Percentiles rank a stretch among this genome's conserved stretches.
Conservation (phyloP, 2,888 invertebrate species). For the Ligdia adustata region DNA sequence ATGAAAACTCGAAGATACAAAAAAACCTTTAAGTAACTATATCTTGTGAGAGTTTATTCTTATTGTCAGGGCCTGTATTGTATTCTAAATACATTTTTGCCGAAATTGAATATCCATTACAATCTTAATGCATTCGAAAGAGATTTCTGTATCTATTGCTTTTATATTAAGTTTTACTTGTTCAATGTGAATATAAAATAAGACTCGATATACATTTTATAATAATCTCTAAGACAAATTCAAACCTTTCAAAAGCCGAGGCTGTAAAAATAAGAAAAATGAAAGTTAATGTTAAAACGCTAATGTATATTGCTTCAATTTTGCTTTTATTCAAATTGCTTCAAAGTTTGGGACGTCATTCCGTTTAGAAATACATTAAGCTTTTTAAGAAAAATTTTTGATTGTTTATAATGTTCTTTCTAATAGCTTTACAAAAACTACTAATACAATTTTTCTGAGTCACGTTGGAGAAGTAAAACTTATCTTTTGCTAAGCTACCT, state of each 20-base stretch:
- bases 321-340: not conserved
- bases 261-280: not conserved
- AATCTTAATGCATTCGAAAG: constrained; percentile 11
- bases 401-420: not conserved
- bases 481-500: constrained; percentile 32
- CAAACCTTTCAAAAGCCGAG: not conserved
- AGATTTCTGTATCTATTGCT: constrained; percentile 20
- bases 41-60: not conserved
- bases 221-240: not conserved
- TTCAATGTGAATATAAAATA: not conserved
- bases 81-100: constrained; percentile 5
- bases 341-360: not conserved
- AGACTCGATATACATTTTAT: not conserved
- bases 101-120: constrained; percentile 6
- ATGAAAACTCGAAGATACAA: no score
- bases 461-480: constrained; percentile 25
- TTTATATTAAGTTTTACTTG: constrained; percentile 16
- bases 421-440: not conserved
- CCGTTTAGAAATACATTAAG: not conserved
- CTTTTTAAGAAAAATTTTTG: not conserved
- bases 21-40: no score
- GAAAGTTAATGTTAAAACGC: not conserved
- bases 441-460: not conserved
- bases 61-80: not conserved
- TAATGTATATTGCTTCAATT: not conserved